Evolutionary conservation across 2,113 vertebrate species (phyloP).

Genomic region (Sapayoa aenigma): DNA sequence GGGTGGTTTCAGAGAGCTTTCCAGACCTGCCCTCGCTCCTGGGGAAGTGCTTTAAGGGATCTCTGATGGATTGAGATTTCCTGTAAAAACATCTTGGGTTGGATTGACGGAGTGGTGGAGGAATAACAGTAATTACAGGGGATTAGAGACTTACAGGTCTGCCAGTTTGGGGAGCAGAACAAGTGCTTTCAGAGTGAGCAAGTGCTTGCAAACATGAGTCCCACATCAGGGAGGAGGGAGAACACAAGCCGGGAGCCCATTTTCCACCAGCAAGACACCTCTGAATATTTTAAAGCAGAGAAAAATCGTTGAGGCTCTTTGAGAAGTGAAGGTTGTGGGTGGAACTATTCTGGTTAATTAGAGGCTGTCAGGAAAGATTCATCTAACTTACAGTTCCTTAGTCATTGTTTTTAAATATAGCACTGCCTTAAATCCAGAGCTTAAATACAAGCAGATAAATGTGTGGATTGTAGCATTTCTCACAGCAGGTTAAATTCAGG

Average conservation of each 20-base stretch:
- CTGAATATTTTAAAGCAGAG: not conserved
- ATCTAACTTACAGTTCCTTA: slow-evolving; percentile 55
- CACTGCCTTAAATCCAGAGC: not conserved
- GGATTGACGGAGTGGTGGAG: not conserved
- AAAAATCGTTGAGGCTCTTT: not conserved
- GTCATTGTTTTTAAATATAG: slow-evolving; percentile 66
- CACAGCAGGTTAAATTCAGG: slow-evolving; percentile 63
- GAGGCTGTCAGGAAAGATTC: slow-evolving; percentile 31
- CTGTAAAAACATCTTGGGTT: not conserved
- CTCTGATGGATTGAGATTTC: not conserved
- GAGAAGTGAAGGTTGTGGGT: slow-evolving; percentile 35
- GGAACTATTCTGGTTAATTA: slow-evolving; percentile 60
- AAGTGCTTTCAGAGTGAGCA: not conserved
- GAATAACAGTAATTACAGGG: not conserved
- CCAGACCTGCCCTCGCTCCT: not conserved
- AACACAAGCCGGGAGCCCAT: not conserved
- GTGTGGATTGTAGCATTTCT: slow-evolving; percentile 27
- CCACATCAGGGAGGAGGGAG: not conserved
- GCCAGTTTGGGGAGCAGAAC: not conserved
- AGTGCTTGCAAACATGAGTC: not conserved
- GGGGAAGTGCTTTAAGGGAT: not conserved
- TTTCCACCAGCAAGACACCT: not conserved
- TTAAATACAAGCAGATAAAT: slow-evolving; percentile 8
- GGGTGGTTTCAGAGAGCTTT: not conserved
- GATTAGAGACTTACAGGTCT: not conserved